Base-by-base conservation (phyloP, 1,140 invertebrate genomes). In the Polyergus mexicanus region DNA sequence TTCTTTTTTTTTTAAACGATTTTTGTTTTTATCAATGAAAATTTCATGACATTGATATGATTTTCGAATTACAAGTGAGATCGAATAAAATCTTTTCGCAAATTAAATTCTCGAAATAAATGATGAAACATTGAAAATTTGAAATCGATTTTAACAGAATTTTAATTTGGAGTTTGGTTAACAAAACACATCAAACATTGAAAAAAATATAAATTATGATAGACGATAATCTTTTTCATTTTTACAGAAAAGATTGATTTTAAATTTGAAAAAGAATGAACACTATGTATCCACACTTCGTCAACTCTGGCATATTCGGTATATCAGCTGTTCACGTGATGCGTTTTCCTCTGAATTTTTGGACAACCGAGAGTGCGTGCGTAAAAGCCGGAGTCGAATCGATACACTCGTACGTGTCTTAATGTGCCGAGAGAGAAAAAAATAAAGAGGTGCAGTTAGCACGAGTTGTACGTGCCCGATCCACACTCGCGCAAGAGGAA, bases 381-480 rank as follows among this genome's bases (percentile, higher is more conserved):
- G 56, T 58, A 54, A 74, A 86, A 47, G 66, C 58, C 44, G 62
- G 63, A 77, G 63, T 58, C 63, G 38, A 85, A 60, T 83, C 77
- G 74, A 72, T 84, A 78, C 60, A 80, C 47, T 8, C 85, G 88
- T 84, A 84, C 88, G 72, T 89, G 87, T 87, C 89, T 58, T 7
- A 66, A 77, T 58, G 54, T 51, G 56, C 56, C 58, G 32, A 41
- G 71, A 51, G 47, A 51, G 54, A 35, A 60, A 88, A 86, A 89
- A 78, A 90, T 81, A 89, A 92, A 90, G 89, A 85, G 69, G 78
- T 54, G 85, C 87, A 88, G 87, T 92, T 91, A 88, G 90, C 90
- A 88, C 87, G 89, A 86, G 69, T 80, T 71, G 86, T 92, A 93
- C 92, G 92, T 93, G 92, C 90, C 88, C 60, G 62, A 66, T 56